A percentile compares a stretch with the other conserved stretches of the same genome.
Evolutionary conservation across 2,113 vertebrate species (phyloP).

Genomic region (Mormyrus lacerda): DNA sequence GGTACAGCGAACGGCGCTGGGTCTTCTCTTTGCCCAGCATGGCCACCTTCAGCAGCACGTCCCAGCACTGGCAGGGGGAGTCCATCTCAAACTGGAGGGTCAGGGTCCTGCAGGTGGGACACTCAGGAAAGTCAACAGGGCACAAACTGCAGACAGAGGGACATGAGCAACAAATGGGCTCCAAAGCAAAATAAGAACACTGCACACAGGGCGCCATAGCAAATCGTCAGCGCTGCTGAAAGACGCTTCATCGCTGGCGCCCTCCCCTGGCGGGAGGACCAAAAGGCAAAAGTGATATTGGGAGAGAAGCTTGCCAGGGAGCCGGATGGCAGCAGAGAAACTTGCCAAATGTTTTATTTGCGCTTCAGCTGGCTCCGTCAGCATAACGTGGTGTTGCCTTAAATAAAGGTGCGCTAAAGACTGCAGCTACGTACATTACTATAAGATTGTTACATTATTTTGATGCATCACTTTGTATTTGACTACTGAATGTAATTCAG

Average conservation of each 20-base stretch:
- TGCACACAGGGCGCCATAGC: not conserved
- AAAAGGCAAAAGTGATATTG: not conserved
- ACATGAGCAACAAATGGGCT: not conserved
- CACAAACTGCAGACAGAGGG: not conserved
- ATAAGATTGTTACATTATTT: not conserved
- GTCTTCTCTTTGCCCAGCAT: constrained; percentile 14
- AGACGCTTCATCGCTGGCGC: not conserved
- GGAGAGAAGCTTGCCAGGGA: not conserved
- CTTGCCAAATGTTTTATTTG: not conserved
- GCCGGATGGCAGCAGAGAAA: not conserved
- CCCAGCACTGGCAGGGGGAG: constrained; percentile 51
- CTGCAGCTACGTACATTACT: not conserved
- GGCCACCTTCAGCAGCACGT: constrained; percentile 38
- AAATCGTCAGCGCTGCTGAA: not conserved
- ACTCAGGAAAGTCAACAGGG: not conserved
- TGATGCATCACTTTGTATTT: not conserved
- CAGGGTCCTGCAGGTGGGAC: constrained; percentile 39
- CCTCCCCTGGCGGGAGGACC: not conserved
- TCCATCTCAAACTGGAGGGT: constrained; percentile 50
- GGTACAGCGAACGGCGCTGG: constrained; percentile 25
- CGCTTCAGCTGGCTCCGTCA: not conserved
- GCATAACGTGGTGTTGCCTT: not conserved
- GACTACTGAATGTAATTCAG: not conserved
- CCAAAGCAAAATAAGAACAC: not conserved
- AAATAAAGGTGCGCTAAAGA: not conserved